A percentile compares a stretch with the other conserved stretches of the same genome.
These are phyloP conservation scores for Ophion costatus DNA, from an alignment of 2,888 invertebrate species.

Conservation along the genomic window DNA sequence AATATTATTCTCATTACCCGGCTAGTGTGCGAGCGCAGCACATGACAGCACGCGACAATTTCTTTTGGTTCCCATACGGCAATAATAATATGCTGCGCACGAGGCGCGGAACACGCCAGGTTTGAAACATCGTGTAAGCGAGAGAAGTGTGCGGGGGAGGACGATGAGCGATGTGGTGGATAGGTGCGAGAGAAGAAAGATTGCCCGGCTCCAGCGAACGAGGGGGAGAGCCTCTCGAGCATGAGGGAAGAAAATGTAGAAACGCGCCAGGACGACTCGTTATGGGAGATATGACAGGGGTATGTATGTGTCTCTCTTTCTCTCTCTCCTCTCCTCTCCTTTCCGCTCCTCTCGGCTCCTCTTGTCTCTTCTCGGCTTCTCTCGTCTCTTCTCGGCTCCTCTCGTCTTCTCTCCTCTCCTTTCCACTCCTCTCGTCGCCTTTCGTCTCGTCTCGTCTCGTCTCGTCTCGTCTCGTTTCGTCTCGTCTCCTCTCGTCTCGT, in stretches of 20 bases:
- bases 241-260: slow-evolving; percentile 52
- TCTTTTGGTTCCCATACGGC: slow-evolving; percentile 36
- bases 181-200: slow-evolving; percentile 54
- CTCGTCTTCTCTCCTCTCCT: no score
- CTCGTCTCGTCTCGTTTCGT: no score
- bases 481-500: no score
- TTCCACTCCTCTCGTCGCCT: no score
- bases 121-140: slow-evolving; percentile 33
- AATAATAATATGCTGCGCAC: slow-evolving; percentile 18
- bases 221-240: slow-evolving; percentile 25
- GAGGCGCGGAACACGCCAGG: slow-evolving; percentile 19
- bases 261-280: slow-evolving; percentile 52
- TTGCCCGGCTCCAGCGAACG: slow-evolving; percentile 51
- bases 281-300: slow-evolving; percentile 61
- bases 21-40: slow-evolving; percentile 5
- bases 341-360: no score
- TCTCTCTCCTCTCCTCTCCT: no score
- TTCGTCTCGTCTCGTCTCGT: no score
- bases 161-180: not conserved
- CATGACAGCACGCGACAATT: slow-evolving; percentile 39
- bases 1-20: not conserved
- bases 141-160: slow-evolving; percentile 23
- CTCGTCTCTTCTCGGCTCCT: no score
- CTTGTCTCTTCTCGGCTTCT: no score
- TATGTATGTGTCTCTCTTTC: slow-evolving; percentile 23